These are phyloP conservation scores for Parthenolecanium corni DNA, from an alignment of 2,888 invertebrate genomes.

Conservation along the genomic window DNA sequence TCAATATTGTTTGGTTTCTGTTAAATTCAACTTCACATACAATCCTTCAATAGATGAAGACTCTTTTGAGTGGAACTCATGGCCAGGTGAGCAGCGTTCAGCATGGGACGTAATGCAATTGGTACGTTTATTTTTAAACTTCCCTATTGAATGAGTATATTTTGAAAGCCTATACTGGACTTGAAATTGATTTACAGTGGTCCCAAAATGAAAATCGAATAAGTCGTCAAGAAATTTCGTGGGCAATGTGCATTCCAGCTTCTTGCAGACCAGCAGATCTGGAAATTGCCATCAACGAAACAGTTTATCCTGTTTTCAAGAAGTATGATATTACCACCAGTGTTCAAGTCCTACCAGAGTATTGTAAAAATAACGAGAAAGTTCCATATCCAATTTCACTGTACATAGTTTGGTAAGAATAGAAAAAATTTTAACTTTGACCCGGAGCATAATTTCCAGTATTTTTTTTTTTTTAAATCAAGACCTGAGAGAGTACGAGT, in stretches of 20 bases:
- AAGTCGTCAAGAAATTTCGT: slow-evolving; percentile 30
- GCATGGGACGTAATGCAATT: neutral
- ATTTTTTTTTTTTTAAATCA: no score
- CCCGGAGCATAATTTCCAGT: no score
- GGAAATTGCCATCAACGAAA: slow-evolving; percentile 33
- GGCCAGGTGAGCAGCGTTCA: neutral
- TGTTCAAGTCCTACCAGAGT: slow-evolving; percentile 18
- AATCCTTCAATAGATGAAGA: neutral
- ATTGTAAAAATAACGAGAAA: slow-evolving; percentile 20
- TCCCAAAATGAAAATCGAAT: neutral
- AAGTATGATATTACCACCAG: slow-evolving; percentile 12
- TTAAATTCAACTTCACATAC: slow-evolving; percentile 17
- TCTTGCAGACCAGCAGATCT: slow-evolving; percentile 31
- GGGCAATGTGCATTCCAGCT: slow-evolving; percentile 33
- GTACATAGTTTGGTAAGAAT: slow-evolving; percentile 25
- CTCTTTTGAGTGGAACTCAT: neutral
- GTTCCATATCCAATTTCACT: slow-evolving; percentile 13
- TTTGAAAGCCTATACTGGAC: no score
- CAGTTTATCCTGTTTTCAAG: slow-evolving; percentile 29
- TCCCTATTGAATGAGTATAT: no score
- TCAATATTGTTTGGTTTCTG: slow-evolving; percentile 32
- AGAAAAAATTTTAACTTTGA: no score
- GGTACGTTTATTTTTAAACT: no score
- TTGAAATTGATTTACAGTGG: neutral
- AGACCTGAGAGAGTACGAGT: no score